These are phyloP conservation scores for Etia nguti DNA, from an alignment of 2,113 vertebrate genomes.

Conservation along the genomic window DNA sequence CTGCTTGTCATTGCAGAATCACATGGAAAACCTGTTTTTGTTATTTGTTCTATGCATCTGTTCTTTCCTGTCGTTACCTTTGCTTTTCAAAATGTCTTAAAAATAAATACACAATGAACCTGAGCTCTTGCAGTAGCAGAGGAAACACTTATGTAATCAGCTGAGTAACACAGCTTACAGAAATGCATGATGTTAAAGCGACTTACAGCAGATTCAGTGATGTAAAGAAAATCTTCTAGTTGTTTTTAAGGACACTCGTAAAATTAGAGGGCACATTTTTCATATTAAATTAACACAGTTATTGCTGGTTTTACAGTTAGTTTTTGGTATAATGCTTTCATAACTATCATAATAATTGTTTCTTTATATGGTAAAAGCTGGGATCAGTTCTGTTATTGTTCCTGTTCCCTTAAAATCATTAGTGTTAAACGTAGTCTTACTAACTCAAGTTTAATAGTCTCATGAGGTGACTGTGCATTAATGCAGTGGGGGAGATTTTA, in stretches of 20 bases:
- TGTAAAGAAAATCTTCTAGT: neutral
- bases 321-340: neutral
- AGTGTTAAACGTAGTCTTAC: neutral
- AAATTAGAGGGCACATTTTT: neutral
- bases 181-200: neutral
- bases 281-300: neutral
- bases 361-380: neutral
- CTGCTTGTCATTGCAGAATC: neutral
- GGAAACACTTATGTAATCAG: neutral
- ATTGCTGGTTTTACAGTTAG: neutral
- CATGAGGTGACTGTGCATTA: neutral
- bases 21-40: neutral
- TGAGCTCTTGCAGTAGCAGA: neutral
- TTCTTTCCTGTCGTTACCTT: neutral
- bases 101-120: neutral
- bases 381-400: neutral
- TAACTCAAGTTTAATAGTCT: neutral
- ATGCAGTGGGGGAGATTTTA: neutral
- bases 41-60: neutral
- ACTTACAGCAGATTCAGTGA: neutral
- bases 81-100: neutral
- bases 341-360: neutral
- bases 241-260: neutral
- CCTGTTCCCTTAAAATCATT: neutral
- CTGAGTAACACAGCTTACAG: neutral